Percentiles rank a stretch among this genome's conserved stretches.
Conservation (phyloP, 2,797 vertebrate genomes). For the Xiphophorus birchmanni region DNA sequence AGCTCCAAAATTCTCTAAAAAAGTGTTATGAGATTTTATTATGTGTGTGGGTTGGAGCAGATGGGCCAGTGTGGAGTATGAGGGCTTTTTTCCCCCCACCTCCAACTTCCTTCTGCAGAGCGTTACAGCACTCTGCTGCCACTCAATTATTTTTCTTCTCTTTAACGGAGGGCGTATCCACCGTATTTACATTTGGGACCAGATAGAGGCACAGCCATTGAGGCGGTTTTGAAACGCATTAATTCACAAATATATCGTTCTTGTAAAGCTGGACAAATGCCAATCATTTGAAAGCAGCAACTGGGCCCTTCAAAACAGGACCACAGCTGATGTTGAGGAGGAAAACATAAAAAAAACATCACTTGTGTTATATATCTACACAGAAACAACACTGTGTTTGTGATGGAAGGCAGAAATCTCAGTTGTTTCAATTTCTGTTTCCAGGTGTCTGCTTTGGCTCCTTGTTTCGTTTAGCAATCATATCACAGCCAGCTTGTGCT, state of each 20-base stretch:
- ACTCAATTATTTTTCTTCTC: constrained; percentile 12
- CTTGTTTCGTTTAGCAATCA: neutral
- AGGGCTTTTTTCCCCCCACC: constrained; percentile 7
- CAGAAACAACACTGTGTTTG: neutral
- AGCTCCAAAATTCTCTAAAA: constrained; percentile 57
- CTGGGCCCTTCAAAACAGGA: neutral
- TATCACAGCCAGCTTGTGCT: neutral
- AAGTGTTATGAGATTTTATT: constrained; percentile 62
- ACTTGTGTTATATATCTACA: neutral
- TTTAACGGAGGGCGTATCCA: constrained; percentile 8
- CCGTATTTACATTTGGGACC: constrained; percentile 12
- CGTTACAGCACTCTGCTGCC: constrained; percentile 33
- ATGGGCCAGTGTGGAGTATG: constrained; percentile 44
- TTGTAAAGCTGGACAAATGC: neutral
- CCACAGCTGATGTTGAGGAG: neutral
- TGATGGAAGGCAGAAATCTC: neutral
- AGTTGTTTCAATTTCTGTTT: neutral
- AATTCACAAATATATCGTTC: neutral
- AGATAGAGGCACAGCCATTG: constrained; percentile 6
- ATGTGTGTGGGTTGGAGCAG: constrained; percentile 58
- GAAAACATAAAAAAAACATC: neutral
- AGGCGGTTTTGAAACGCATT: neutral
- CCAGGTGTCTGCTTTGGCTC: neutral
- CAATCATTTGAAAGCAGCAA: neutral
- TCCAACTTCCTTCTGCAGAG: constrained; percentile 21